Evolutionary conservation across 2,797 vertebrate genomes (phyloP), one percentile per base, ranked within the genome.

Genomic region (Pseudomugil tenellus): DNA sequence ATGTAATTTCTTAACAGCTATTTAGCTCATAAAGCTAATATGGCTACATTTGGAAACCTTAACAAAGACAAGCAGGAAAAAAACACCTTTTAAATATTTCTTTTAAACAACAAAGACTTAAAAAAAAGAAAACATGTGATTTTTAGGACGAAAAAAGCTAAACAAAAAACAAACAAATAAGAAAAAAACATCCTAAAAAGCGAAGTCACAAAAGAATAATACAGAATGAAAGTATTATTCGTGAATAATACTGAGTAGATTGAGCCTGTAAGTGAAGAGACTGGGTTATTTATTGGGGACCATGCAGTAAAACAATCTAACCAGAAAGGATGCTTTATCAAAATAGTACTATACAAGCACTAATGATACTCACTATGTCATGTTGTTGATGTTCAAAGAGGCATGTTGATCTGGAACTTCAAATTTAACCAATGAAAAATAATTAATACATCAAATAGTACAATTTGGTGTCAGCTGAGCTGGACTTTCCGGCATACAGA

Each of bases 381-480:
- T 87, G 63, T 26, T 69, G 54, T 75, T 58, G 74, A 25, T 63
- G 60, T 59, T 80, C 68, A 61, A 52, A 77, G 67, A 65, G 67
- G 77, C 51, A 70, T 63, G 69, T 53, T 59, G 48, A 29, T 70
- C 25, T 31, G 57, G 21, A 69, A 66, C 62, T 75, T 70, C 12
- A 59, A 52, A 72, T 39, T 10, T 41, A 39, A 57, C 37, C 19
- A 37, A 28, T 5, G 12, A 4, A 3, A 53, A 67, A 31, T 29
- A 17, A n/a, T n/a, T n/a, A 19, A 64, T 48, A 49, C 17, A 67
- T 68, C 56, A 34, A 41, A 56, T 1, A 34, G 70, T 58, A 12
- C 58, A 65, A 69, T 60, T 56, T 3, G 73, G 63, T 79, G 86
- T 92, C 90, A 92, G 84, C 88, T 91, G 71, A 75, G 79, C 55